Percentiles rank a stretch among this genome's conserved stretches.
phyloP scores from a whole-genome alignment of 2,113 vertebrate species.

The Gymnorhina tibicen region DNA sequence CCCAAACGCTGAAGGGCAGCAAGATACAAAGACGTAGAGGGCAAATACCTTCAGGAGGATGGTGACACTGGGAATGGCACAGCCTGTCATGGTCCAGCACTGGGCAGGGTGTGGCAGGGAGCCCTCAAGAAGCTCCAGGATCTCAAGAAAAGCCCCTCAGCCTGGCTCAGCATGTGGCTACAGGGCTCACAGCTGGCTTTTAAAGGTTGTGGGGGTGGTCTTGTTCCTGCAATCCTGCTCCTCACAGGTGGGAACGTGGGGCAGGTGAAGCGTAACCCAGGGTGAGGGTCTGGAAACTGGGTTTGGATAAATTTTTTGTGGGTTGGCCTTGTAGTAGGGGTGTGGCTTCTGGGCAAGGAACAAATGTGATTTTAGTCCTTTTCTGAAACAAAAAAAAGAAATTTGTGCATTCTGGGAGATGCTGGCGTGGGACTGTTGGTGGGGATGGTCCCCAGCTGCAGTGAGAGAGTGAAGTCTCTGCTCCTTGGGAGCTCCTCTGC shows the following conservation, averaged over 20 bases:
- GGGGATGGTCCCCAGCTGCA: too few species aligned
- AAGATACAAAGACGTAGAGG: fast-evolving
- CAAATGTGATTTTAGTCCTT: not conserved
- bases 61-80: too few species aligned
- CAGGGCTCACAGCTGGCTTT: not conserved
- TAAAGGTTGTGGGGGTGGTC: fast-evolving
- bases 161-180: fast-evolving
- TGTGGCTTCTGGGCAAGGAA: not conserved
- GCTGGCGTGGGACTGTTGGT: not conserved
- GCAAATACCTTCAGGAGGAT: not conserved
- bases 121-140: not conserved
- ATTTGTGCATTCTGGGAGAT: not conserved
- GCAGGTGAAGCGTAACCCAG: not conserved
- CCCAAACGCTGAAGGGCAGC: not conserved
- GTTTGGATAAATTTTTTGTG: not conserved
- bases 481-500: not conserved
- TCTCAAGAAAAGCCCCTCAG: fast-evolving
- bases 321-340: fast-evolving
- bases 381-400: fast-evolving
- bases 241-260: not conserved
- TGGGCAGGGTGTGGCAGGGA: not conserved
- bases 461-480: not conserved
- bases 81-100: too few species aligned
- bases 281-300: not conserved
- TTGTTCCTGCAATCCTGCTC: not conserved